These are phyloP conservation scores for Bradynema listronoti DNA, from an alignment of 1,140 invertebrate genomes.

Conservation along the genomic window DNA sequence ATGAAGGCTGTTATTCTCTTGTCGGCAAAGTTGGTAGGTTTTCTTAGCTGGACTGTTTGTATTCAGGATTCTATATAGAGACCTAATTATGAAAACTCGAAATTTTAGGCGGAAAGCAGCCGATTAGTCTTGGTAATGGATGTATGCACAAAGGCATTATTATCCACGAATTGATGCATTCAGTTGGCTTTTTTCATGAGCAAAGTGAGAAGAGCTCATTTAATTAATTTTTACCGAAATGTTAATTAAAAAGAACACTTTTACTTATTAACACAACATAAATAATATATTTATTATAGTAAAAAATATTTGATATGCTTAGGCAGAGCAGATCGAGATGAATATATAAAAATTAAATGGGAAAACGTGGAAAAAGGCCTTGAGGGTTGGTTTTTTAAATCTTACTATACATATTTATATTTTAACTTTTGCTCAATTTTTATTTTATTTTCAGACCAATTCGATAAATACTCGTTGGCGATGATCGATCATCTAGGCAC, in stretches of 20 bases:
- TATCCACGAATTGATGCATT: constrained; percentile 52
- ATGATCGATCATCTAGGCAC: constrained; percentile 55
- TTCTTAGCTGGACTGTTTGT: constrained; percentile 37
- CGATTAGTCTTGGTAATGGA: constrained; percentile 63
- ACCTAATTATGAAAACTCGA: too few relatives aligned
- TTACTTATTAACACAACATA: constrained; percentile 66
- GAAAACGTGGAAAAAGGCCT: constrained; percentile 58
- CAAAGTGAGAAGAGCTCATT: constrained; percentile 42
- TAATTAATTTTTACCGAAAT: constrained; percentile 4
- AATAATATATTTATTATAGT: too few relatives aligned
- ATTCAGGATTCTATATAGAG: background rate
- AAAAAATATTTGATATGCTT: too few relatives aligned
- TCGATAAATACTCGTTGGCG: constrained; percentile 51
- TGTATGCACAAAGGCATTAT: constrained; percentile 65
- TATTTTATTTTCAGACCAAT: too few relatives aligned
- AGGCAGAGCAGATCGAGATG: constrained; percentile 60
- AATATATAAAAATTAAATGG: constrained; percentile 58
- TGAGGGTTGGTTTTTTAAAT: constrained; percentile 22
- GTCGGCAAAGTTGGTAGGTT: constrained; percentile 61
- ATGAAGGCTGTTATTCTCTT: constrained; percentile 56
- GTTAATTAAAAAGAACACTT: constrained; percentile 24
- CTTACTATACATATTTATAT: constrained; percentile 7
- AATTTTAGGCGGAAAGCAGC: constrained; percentile 55
- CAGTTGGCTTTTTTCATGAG: constrained; percentile 60
- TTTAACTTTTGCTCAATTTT: constrained; percentile 1